Evolutionary conservation across 2,888 invertebrate species (phyloP), one percentile per base, ranked within the genome.

Genomic region (Bursaphelenchus okinawaensis): DNA sequence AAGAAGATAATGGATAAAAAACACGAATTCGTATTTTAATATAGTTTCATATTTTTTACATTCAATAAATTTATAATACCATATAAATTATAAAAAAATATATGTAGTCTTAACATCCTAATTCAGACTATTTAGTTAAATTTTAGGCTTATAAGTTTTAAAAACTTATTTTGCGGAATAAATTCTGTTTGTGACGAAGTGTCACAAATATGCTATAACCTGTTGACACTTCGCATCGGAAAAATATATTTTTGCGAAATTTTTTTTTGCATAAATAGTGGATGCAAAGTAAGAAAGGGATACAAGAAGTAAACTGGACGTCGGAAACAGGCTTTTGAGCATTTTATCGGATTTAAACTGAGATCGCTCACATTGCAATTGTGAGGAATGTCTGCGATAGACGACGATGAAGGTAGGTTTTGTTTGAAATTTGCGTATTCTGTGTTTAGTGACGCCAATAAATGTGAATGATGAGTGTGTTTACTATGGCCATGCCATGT

Each of bases 401-500:
- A 40, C 40, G 40, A 40, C 40, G 40, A 40, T n/a, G 40, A 40
- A 40, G 40, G 40, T 40, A 40, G 12, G 40, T 16, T 16, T 40
- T 16, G 12, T 6, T 40, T 6, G 40, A 40, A n/a, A n/a, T n/a
- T n/a, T n/a, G n/a, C n/a, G n/a, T 40, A 16, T 16, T 40, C n/a
- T 40, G 6, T 40, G 12, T 40, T n/a, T 6, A 40, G 40, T 40
- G n/a, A 40, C 60, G 3, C 22, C 31, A 9, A 59, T 59, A n/a
- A 22, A 29, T 19, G 60, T 59, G 20, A 50, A 27, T 2, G 52
- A 59, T 23, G 28, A 26, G 19, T 26, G 29, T 6, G 60, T 59
- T 29, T 59, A 59, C 52, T 59, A 59, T 50, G 60, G 60, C 2
- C 60, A 59, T 29, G 19, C 60, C n/a, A 22, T 59, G 28, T 59